Conservation (phyloP, 2,888 invertebrate species). For the Plagiodera versicolora region DNA sequence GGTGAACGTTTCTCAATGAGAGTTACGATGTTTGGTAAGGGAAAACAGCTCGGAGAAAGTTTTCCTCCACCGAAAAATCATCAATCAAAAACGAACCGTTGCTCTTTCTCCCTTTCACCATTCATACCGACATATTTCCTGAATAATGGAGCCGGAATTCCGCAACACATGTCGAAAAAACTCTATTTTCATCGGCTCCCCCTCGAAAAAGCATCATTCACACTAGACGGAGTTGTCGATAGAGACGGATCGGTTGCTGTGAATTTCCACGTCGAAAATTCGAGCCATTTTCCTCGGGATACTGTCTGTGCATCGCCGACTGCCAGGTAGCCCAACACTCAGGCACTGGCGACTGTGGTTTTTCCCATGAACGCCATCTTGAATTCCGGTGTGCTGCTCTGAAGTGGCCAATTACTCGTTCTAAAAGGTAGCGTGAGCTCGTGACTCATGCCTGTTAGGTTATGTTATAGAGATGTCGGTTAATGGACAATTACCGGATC, state of each 20-base stretch:
- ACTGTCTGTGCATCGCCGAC: too few species aligned
- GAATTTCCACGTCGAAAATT: background rate
- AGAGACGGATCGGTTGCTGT: constrained; percentile 26
- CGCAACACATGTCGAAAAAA: constrained; percentile 33
- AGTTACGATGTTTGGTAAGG: background rate
- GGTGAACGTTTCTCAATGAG: background rate
- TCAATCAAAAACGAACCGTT: background rate
- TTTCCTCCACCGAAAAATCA: background rate
- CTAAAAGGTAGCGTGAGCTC: constrained; percentile 44
- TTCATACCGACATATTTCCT: constrained; percentile 24
- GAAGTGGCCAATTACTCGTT: constrained; percentile 45
- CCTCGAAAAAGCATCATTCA: constrained; percentile 24
- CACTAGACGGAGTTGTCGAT: constrained; percentile 32
- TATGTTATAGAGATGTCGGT: constrained; percentile 32
- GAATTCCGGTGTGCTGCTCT: background rate
- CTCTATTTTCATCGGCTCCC: constrained; percentile 21
- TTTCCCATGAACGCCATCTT: too few species aligned
- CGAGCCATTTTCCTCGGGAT: too few species aligned
- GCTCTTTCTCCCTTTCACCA: constrained; percentile 10
- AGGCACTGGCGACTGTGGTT: too few species aligned
- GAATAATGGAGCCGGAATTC: constrained; percentile 31
- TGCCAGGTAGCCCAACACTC: too few species aligned
- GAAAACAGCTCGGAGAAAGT: background rate
- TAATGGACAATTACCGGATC: constrained; percentile 42
- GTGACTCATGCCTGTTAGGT: constrained; percentile 44